phyloP scores from a whole-genome alignment of 2,888 invertebrate species.

The Xestoiulus laeticollis region DNA sequence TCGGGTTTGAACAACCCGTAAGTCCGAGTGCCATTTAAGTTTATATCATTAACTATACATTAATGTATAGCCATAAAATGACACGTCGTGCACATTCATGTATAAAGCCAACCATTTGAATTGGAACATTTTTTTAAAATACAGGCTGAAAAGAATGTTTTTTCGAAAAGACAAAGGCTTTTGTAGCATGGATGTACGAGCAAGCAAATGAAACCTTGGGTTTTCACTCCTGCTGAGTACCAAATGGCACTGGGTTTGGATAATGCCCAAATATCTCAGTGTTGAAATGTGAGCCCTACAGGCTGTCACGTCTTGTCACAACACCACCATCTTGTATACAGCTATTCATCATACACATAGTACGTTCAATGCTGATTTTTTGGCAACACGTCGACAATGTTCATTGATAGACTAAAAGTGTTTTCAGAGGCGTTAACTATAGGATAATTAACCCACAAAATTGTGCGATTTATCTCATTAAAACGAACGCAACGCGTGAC shows the following conservation, averaged over 20 bases:
- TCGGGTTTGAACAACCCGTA: not conserved
- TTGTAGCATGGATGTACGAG: not conserved
- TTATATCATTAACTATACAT: not conserved
- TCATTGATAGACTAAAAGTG: not conserved
- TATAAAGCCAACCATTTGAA: not conserved
- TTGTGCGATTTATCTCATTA: conserved; percentile 26
- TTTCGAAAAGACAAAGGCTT: conserved; percentile 6
- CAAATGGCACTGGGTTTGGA: conserved; percentile 23
- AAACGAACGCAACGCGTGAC: not conserved
- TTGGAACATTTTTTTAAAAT: not conserved
- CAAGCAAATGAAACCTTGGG: conserved; percentile 41
- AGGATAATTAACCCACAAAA: conserved; percentile 26
- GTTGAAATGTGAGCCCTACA: conserved; percentile 30
- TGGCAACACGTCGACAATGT: conserved; percentile 25
- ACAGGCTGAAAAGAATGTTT: not conserved
- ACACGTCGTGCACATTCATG: conserved; percentile 26
- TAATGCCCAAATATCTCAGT: not conserved
- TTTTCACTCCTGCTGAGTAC: conserved; percentile 24
- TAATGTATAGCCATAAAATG: not conserved
- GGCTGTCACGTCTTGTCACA: conserved; percentile 45
- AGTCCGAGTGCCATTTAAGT: not conserved
- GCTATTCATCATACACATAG: not conserved
- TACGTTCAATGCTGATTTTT: not conserved
- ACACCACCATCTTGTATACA: not conserved
- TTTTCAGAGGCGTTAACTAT: conserved; percentile 13